These are phyloP conservation scores for Anneissia japonica DNA, from an alignment of 35 echinoderm and acorn worm genomes.

Conservation along the genomic window DNA sequence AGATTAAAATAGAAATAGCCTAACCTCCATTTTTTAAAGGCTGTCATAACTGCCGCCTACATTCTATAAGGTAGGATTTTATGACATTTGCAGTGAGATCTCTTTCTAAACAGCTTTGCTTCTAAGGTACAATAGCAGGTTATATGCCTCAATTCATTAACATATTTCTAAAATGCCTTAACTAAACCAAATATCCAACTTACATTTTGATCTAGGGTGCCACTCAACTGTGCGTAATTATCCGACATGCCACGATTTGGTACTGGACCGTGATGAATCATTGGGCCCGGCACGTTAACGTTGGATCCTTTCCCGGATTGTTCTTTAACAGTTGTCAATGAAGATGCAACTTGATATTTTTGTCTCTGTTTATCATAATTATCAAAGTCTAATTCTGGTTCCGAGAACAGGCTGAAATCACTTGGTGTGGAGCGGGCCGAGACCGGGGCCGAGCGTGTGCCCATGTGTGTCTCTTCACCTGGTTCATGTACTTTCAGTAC, in stretches of 20 bases:
- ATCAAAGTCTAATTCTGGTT: slow-evolving; percentile 73
- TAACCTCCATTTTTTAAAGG: too few species aligned
- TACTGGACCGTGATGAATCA: neutral
- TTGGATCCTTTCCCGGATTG: neutral
- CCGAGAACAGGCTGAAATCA: slow-evolving; percentile 70
- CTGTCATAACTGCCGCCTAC: too few species aligned
- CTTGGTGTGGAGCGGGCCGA: slow-evolving; percentile 64
- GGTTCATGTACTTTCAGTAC: slow-evolving; percentile 89
- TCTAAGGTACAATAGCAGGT: too few species aligned
- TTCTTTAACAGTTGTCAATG: neutral
- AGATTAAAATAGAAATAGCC: too few species aligned
- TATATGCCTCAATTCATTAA: too few species aligned
- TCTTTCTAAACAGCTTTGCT: too few species aligned
- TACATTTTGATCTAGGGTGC: neutral
- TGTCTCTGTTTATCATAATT: slow-evolving; percentile 6
- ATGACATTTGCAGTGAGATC: too few species aligned
- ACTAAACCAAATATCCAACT: too few species aligned
- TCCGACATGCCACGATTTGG: neutral
- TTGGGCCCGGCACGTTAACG: neutral
- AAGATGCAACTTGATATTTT: neutral
- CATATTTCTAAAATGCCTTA: too few species aligned
- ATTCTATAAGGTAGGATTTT: too few species aligned
- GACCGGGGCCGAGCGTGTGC: neutral
- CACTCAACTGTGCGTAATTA: neutral
- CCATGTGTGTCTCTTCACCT: slow-evolving; percentile 45